Evolutionary conservation across 92 coral and sea anemone genomes (phyloP).

Genomic region (Pocillopora meandrina): DNA sequence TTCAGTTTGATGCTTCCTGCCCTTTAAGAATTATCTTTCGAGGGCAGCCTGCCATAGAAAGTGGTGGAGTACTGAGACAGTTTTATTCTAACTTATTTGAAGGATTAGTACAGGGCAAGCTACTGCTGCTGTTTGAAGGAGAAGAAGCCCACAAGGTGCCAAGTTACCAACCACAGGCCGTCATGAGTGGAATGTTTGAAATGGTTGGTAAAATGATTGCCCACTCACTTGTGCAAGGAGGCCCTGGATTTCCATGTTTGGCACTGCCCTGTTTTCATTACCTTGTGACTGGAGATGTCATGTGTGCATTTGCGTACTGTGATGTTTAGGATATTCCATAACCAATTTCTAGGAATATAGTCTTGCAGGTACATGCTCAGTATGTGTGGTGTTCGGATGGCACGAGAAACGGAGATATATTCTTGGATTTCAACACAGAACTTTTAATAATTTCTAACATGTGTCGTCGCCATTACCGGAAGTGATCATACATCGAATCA

Average conservation of each 20-base stretch:
- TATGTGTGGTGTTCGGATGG: no score
- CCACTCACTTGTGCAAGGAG: slow-evolving; percentile 67
- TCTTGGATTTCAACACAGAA: no score
- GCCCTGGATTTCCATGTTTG: slow-evolving; percentile 64
- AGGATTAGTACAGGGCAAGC: slow-evolving; percentile 30
- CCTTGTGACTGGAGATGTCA: slow-evolving; percentile 72
- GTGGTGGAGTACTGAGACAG: slow-evolving; percentile 74
- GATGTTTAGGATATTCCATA: slow-evolving; percentile 66
- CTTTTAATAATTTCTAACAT: no score
- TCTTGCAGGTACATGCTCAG: slow-evolving; percentile 32
- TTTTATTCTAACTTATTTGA: slow-evolving; percentile 61
- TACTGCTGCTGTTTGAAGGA: slow-evolving; percentile 55
- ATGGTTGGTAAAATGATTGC: slow-evolving; percentile 61
- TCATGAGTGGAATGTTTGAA: slow-evolving; percentile 58
- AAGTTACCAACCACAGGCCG: slow-evolving; percentile 51
- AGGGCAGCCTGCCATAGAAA: slow-evolving; percentile 66
- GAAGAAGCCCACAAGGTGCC: slow-evolving; percentile 43
- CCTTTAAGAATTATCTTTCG: slow-evolving; percentile 51
- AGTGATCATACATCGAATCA: no score
- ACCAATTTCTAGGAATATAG: slow-evolving; percentile 46
- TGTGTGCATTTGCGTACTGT: slow-evolving; percentile 68
- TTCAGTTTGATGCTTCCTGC: slow-evolving; percentile 35
- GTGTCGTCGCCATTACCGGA: no score
- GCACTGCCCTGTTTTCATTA: slow-evolving; percentile 59
- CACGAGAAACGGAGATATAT: no score